phyloP scores from a whole-genome alignment of 2,888 invertebrate species.

The Epinotia brunnichana region DNA sequence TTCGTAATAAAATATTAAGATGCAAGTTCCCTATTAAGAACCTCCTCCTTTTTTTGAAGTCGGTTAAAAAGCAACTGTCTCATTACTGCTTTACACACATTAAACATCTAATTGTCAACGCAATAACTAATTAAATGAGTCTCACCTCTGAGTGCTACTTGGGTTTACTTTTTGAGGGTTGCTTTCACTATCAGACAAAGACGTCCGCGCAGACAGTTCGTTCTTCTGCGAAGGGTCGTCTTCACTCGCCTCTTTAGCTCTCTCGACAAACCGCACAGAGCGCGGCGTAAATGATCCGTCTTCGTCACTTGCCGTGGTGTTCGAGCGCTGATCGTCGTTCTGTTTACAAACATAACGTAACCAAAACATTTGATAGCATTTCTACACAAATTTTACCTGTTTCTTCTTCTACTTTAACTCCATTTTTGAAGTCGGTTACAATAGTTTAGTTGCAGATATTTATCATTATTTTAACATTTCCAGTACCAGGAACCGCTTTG shows the following conservation, averaged over 20 bases:
- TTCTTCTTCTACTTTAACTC: too few species aligned
- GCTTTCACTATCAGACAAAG: constrained; percentile 54
- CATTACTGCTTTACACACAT: too few species aligned
- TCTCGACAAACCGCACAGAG: constrained; percentile 87
- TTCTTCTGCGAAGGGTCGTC: constrained; percentile 61
- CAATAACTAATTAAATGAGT: background rate
- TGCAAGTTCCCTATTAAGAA: too few species aligned
- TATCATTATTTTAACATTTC: too few species aligned
- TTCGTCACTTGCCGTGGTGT: constrained; percentile 80
- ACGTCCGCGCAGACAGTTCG: constrained; percentile 48
- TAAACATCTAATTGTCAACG: too few species aligned
- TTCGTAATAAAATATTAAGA: too few species aligned
- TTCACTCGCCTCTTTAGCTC: constrained; percentile 67
- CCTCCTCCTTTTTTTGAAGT: too few species aligned
- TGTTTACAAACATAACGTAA: constrained; percentile 46
- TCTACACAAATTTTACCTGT: too few species aligned
- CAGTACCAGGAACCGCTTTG: too few species aligned
- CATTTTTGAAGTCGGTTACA: too few species aligned
- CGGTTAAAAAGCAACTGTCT: too few species aligned
- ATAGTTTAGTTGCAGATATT: too few species aligned
- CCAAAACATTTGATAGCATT: background rate
- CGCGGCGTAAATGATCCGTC: constrained; percentile 84
- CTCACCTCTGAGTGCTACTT: constrained; percentile 63
- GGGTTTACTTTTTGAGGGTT: constrained; percentile 58
- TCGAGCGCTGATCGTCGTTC: constrained; percentile 75